Conservation (phyloP, 35 echinoderm and acorn worm species). For the Eucidaris tribuloides region DNA sequence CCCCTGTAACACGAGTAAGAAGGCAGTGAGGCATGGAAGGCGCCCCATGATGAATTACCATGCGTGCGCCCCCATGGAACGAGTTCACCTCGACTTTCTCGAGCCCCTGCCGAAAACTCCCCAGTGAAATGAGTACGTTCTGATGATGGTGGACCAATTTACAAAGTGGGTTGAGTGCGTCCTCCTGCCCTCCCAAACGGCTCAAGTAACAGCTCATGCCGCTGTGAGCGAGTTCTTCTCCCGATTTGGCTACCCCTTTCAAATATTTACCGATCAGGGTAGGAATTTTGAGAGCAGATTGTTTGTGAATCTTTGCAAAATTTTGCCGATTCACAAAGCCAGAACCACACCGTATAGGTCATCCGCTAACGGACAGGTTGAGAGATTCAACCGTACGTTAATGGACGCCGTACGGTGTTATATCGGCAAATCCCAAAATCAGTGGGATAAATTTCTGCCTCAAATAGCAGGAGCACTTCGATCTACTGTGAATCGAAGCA, state of each 20-base stretch:
- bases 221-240: not conserved
- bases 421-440: too few relatives aligned
- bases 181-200: constrained; percentile 20
- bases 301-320: constrained; percentile 3
- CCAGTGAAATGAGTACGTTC: constrained; percentile 22
- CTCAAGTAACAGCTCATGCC: constrained; percentile 8
- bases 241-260: constrained; percentile 1
- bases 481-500: not conserved
- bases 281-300: constrained; percentile 53
- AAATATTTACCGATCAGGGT: constrained; percentile 31
- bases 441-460: too few relatives aligned
- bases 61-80: too few relatives aligned
- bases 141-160: too few relatives aligned
- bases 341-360: constrained; percentile 35
- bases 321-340: constrained; percentile 38
- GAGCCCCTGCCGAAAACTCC: not conserved
- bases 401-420: too few relatives aligned
- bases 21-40: constrained; percentile 4
- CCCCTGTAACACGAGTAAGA: too few relatives aligned
- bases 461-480: too few relatives aligned
- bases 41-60: too few relatives aligned
- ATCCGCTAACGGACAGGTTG: constrained; percentile 17
- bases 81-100: too few relatives aligned
- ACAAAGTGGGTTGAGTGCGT: constrained; percentile 36
- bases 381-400: constrained; percentile 29